A percentile compares a stretch with the other conserved stretches of the same genome.
phyloP scores from a whole-genome alignment of 2,888 invertebrate genomes.

The Lysandra coridon region DNA sequence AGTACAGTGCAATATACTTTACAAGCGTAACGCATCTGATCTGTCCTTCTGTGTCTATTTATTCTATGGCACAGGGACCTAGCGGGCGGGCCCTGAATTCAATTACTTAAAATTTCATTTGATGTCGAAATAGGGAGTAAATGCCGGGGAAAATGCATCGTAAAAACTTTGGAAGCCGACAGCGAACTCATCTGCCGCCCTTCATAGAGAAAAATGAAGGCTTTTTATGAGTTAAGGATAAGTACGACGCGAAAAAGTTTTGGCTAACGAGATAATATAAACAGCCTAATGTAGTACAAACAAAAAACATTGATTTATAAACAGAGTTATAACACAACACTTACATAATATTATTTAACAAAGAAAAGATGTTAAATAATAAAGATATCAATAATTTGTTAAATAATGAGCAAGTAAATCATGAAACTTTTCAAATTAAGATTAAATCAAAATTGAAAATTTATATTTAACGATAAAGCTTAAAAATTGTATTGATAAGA shows the following conservation, averaged over 20 bases:
- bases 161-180: conserved; percentile 23
- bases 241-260: background rate
- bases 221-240: background rate
- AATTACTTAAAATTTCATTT: conserved; percentile 35
- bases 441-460: too few species aligned
- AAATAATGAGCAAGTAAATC: too few species aligned
- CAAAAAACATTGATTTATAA: background rate
- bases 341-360: too few species aligned
- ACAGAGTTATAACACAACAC: too few species aligned
- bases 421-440: too few species aligned
- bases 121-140: conserved; percentile 31
- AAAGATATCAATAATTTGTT: too few species aligned
- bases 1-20: too few species aligned
- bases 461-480: too few species aligned
- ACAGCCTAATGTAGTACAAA: background rate
- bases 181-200: background rate
- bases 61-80: background rate
- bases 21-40: too few species aligned
- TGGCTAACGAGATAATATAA: background rate
- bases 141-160: conserved; percentile 31
- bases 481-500: too few species aligned
- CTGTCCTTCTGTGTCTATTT: background rate
- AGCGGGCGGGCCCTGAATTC: conserved; percentile 28
- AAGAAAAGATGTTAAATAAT: too few species aligned
- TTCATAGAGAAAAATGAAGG: background rate